Evolutionary conservation across 2,888 invertebrate species (phyloP).

Genomic region (Opisthograptis luteolata): DNA sequence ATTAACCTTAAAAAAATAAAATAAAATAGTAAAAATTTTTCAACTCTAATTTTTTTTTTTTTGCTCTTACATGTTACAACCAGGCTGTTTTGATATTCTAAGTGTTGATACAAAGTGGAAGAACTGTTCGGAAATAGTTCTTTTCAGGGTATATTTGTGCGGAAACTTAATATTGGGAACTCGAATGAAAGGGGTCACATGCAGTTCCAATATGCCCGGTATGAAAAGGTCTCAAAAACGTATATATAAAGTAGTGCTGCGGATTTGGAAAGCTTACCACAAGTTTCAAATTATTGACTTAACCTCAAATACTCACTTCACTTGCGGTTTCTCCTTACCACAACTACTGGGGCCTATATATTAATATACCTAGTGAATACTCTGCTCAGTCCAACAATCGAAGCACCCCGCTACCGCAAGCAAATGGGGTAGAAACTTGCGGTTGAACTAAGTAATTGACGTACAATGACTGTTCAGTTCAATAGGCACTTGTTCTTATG

Average conservation of each 20-base stretch:
- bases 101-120: too few species aligned
- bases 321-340: not conserved
- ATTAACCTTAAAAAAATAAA: too few species aligned
- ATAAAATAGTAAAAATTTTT: too few species aligned
- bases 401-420: conserved; percentile 6
- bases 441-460: conserved; percentile 7
- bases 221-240: too few species aligned
- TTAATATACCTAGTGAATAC: not conserved
- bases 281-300: not conserved
- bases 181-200: not conserved
- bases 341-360: not conserved
- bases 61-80: too few species aligned
- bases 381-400: not conserved
- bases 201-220: too few species aligned
- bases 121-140: too few species aligned
- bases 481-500: not conserved
- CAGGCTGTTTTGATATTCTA: too few species aligned
- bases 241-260: too few species aligned
- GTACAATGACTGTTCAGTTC: conserved; percentile 3
- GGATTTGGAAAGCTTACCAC: too few species aligned
- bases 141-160: too few species aligned
- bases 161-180: not conserved
- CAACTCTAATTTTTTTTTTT: too few species aligned
- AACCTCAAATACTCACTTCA: not conserved
- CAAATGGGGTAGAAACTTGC: conserved; percentile 5